A percentile compares a stretch with the other conserved stretches of the same genome.
Evolutionary conservation across 1,140 invertebrate species (phyloP).

Genomic region (Trichonephila clavata): DNA sequence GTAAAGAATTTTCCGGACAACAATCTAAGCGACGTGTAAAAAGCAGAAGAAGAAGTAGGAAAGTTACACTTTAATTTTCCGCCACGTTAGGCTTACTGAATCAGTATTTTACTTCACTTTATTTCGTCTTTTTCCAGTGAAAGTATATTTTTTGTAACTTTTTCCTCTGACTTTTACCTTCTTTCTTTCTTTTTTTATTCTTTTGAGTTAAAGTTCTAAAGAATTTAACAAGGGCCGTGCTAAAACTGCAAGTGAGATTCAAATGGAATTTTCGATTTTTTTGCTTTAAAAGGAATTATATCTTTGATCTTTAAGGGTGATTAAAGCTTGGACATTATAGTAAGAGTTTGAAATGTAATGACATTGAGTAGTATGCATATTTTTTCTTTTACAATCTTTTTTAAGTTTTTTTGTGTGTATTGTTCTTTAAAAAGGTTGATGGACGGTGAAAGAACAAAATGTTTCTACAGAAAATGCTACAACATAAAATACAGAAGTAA

Average conservation of each 20-base stretch:
- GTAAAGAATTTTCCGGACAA: constrained; percentile 73
- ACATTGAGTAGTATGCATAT: too few species aligned
- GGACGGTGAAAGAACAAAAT: too few species aligned
- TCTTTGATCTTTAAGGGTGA: neutral
- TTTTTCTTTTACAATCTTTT: too few species aligned
- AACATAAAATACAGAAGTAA: too few species aligned
- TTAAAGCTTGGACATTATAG: too few species aligned
- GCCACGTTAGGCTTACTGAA: constrained; percentile 71
- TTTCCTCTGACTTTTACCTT: neutral
- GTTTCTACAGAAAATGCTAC: too few species aligned
- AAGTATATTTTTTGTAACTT: constrained; percentile 33
- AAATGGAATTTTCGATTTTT: neutral
- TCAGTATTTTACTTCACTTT: constrained; percentile 72
- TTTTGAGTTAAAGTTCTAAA: constrained; percentile 13
- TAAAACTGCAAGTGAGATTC: neutral
- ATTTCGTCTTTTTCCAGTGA: constrained; percentile 24
- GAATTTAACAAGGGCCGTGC: neutral
- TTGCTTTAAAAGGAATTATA: neutral
- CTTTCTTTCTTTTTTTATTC: neutral
- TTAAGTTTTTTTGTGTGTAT: too few species aligned
- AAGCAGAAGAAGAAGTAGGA: constrained; percentile 58
- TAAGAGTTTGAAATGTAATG: too few species aligned
- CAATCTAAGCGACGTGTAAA: constrained; percentile 75
- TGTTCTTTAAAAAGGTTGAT: too few species aligned
- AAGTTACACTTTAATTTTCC: constrained; percentile 75